phyloP scores from a whole-genome alignment of 1,140 invertebrate genomes.

The Tribolium castaneum region DNA sequence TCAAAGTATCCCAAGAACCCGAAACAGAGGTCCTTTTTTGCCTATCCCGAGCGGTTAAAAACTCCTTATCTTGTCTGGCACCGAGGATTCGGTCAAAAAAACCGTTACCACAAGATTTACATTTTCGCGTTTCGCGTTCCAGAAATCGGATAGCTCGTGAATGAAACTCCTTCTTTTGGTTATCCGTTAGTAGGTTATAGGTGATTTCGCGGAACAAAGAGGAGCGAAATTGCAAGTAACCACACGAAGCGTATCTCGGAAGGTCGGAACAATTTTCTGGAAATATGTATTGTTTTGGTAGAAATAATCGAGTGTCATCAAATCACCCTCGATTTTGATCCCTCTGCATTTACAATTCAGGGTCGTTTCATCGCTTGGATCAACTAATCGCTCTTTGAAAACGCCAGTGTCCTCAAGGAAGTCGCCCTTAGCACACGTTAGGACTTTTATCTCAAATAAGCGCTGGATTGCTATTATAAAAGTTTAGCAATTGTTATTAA shows the following conservation, averaged over 20 bases:
- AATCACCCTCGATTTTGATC: slow-evolving; percentile 56
- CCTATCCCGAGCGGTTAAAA: neutral
- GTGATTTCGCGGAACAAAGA: slow-evolving; percentile 68
- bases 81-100: slow-evolving; percentile 63
- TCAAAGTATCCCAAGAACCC: slow-evolving; percentile 43
- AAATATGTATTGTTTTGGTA: slow-evolving; percentile 45
- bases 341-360: slow-evolving; percentile 58
- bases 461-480: slow-evolving; percentile 66
- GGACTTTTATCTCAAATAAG: slow-evolving; percentile 69
- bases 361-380: slow-evolving; percentile 53
- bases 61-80: neutral
- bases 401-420: slow-evolving; percentile 63
- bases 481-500: too few species aligned
- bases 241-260: slow-evolving; percentile 71
- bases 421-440: slow-evolving; percentile 70
- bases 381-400: slow-evolving; percentile 54
- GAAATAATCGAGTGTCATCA: neutral
- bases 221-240: slow-evolving; percentile 70
- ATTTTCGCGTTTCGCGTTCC: slow-evolving; percentile 68
- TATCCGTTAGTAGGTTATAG: slow-evolving; percentile 71
- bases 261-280: slow-evolving; percentile 65
- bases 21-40: neutral
- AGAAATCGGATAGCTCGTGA: slow-evolving; percentile 68
- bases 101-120: slow-evolving; percentile 67
- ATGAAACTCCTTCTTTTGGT: slow-evolving; percentile 71